Percentiles rank a stretch among this genome's conserved stretches.
phyloP scores from a whole-genome alignment of 1,140 invertebrate genomes.

The Drosophila oshimai region DNA sequence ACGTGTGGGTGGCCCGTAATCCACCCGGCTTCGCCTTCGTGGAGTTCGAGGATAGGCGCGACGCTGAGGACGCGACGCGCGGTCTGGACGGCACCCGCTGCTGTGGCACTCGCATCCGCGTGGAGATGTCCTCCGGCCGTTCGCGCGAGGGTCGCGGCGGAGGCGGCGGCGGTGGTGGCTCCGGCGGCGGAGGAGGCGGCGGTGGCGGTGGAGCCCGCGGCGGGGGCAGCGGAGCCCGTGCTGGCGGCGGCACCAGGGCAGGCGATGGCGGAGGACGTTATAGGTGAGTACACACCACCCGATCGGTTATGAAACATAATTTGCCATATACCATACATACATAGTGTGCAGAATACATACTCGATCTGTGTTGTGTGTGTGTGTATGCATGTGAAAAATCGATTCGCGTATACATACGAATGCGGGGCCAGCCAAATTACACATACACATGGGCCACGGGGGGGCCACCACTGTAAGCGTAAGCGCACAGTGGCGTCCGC shows the following conservation, averaged over 20 bases:
- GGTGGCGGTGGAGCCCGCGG: slow-evolving; percentile 62
- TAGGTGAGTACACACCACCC: slow-evolving; percentile 59
- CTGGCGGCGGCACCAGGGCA: slow-evolving; percentile 54
- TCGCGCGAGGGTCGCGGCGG: slow-evolving; percentile 88
- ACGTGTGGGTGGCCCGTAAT: slow-evolving; percentile 98
- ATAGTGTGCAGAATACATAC: slow-evolving; percentile 27
- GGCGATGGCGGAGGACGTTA: slow-evolving; percentile 72
- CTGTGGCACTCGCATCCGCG: slow-evolving; percentile 91
- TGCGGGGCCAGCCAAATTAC: slow-evolving; percentile 24
- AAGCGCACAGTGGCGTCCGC: slow-evolving; percentile 11
- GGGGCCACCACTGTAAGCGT: slow-evolving; percentile 4
- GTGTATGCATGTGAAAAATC: slow-evolving; percentile 63
- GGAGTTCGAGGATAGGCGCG: slow-evolving; percentile 98
- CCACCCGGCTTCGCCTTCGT: slow-evolving; percentile 98
- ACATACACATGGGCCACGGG: not conserved
- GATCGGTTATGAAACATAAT: slow-evolving; percentile 30
- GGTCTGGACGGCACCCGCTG: slow-evolving; percentile 96
- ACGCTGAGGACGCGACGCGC: slow-evolving; percentile 98
- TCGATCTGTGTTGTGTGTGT: slow-evolving; percentile 18
- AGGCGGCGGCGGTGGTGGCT: slow-evolving; percentile 67
- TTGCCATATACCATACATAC: too few species aligned
- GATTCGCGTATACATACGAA: slow-evolving; percentile 63
- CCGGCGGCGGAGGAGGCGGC: slow-evolving; percentile 57
- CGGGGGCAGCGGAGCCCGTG: slow-evolving; percentile 54
- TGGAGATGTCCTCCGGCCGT: slow-evolving; percentile 94